phyloP scores from a whole-genome alignment of 2,113 vertebrate genomes.

The Ciconia boyciana region DNA sequence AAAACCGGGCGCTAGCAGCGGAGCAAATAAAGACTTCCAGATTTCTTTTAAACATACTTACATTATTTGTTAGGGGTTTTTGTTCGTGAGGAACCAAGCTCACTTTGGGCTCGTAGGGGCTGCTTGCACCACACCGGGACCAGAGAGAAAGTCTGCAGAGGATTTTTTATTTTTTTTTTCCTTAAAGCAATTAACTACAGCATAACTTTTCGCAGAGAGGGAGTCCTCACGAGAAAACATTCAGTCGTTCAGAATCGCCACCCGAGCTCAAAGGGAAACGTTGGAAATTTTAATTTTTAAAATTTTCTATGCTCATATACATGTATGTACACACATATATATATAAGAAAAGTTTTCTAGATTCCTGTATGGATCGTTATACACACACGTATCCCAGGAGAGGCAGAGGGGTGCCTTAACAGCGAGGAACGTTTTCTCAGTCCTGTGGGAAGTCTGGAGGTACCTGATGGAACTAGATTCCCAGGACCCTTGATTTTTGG shows the following conservation, averaged over 20 bases:
- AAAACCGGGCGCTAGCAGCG: background rate
- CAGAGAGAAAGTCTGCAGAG: background rate
- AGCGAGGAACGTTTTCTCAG: background rate
- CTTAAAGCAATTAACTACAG: background rate
- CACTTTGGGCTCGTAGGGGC: background rate
- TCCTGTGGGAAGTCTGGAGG: background rate
- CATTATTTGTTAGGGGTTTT: background rate
- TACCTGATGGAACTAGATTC: background rate
- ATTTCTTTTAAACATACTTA: background rate
- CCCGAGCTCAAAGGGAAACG: background rate
- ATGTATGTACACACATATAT: background rate
- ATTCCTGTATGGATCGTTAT: background rate
- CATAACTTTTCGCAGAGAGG: background rate
- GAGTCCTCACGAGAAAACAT: background rate
- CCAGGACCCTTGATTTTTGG: background rate
- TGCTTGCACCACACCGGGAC: accelerated
- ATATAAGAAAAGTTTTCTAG: background rate
- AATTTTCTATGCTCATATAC: background rate
- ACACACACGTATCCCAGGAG: background rate
- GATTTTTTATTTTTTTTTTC: background rate
- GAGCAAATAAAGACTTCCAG: background rate
- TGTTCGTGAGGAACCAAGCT: background rate
- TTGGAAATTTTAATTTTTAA: background rate
- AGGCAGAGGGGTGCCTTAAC: background rate
- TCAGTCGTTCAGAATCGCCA: background rate